phyloP scores from a whole-genome alignment of 2,797 vertebrate species.

The Lithobates pipiens region DNA sequence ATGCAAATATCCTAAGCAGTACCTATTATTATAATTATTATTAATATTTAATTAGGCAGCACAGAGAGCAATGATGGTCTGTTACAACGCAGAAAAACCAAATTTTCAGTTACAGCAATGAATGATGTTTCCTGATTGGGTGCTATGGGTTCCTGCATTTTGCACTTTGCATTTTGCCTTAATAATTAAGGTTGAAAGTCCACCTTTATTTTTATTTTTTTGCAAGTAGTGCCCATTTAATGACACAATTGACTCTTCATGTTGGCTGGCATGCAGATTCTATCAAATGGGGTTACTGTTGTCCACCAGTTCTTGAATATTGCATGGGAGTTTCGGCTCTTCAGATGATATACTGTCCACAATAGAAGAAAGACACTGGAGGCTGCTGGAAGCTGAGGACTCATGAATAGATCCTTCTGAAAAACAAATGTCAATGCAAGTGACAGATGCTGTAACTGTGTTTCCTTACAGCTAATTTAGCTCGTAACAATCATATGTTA shows the following conservation, averaged over 20 bases:
- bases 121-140: neutral
- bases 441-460: constrained; percentile 11
- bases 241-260: neutral
- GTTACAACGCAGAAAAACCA: neutral
- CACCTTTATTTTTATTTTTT: constrained; percentile 1
- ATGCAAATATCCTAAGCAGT: neutral
- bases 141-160: neutral
- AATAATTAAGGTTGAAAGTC: neutral
- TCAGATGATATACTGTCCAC: constrained; percentile 94
- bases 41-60: neutral
- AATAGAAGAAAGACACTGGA: constrained; percentile 93
- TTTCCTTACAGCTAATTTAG: neutral
- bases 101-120: neutral
- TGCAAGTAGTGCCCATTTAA: constrained; percentile 2
- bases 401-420: constrained; percentile 77
- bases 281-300: constrained; percentile 68
- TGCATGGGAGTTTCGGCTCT: constrained; percentile 77
- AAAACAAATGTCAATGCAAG: constrained; percentile 48
- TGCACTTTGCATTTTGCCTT: neutral
- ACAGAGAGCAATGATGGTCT: neutral
- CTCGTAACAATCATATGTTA: neutral
- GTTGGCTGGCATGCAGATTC: constrained; percentile 33
- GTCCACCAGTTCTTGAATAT: constrained; percentile 76
- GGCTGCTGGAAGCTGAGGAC: constrained; percentile 88
- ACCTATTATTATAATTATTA: neutral